Evolutionary conservation across 2,888 invertebrate species (phyloP).

Genomic region (Hypomecis atomaria): DNA sequence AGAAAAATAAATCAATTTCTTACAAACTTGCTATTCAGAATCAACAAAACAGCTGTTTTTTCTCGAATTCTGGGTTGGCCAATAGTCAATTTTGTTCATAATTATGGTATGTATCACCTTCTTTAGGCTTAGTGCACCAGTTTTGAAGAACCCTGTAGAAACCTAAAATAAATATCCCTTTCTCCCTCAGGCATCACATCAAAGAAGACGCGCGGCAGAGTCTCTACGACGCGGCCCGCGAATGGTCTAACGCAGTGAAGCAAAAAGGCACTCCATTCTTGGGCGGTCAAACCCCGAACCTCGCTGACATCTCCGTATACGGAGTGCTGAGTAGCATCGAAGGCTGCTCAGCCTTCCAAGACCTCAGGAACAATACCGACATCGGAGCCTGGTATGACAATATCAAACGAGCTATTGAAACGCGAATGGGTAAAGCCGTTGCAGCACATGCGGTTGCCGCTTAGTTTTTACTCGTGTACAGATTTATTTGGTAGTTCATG

Average conservation of each 20-base stretch:
- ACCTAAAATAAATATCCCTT: neutral
- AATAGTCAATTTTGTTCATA: no score
- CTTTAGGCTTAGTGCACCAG: no score
- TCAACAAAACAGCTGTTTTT: no score
- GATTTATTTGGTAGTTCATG: neutral
- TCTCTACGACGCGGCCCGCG: constrained; percentile 94
- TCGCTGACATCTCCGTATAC: constrained; percentile 96
- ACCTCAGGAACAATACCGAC: constrained; percentile 89
- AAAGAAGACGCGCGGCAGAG: constrained; percentile 95
- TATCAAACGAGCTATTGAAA: constrained; percentile 87
- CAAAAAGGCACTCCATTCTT: constrained; percentile 90
- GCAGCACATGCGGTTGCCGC: constrained; percentile 47
- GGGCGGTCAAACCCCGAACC: constrained; percentile 94
- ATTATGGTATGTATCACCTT: no score
- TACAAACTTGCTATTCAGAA: no score
- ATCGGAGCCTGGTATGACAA: constrained; percentile 91
- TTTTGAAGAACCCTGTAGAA: no score
- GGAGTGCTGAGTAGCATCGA: constrained; percentile 97
- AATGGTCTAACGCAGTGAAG: constrained; percentile 90
- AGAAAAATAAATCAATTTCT: no score
- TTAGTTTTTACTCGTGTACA: constrained; percentile 7
- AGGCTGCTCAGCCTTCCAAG: constrained; percentile 95
- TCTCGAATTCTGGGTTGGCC: no score
- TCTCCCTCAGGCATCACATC: constrained; percentile 88
- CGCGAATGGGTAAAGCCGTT: constrained; percentile 82